phyloP scores from a whole-genome alignment of 2,888 invertebrate species.

The Caenorhabditis sp. region DNA sequence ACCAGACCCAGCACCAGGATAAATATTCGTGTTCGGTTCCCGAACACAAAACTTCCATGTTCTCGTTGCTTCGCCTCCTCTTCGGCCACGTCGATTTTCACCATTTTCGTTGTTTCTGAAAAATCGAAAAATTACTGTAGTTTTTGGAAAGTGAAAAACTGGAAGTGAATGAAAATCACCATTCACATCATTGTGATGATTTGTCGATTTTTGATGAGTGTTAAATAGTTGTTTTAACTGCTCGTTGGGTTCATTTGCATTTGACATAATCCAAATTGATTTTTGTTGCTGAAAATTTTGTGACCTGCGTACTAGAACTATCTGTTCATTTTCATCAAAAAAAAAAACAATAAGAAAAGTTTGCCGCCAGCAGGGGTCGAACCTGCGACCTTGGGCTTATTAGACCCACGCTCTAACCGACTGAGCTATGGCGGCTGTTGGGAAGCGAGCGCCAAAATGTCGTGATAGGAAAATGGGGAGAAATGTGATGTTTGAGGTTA shows the following conservation, averaged over 20 bases:
- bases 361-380: conserved; percentile 70
- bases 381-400: conserved; percentile 70
- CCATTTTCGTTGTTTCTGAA: conserved; percentile 11
- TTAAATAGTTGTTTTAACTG: conserved; percentile 15
- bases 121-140: conserved; percentile 5
- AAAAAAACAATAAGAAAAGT: conserved; percentile 35
- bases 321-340: conserved; percentile 10
- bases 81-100: conserved; percentile 12
- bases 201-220: conserved; percentile 7
- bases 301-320: conserved; percentile 19
- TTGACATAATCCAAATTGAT: conserved; percentile 20
- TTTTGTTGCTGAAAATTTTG: conserved; percentile 10
- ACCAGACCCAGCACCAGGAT: not conserved
- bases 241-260: conserved; percentile 22
- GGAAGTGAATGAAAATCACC: conserved; percentile 10
- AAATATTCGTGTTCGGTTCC: conserved; percentile 26
- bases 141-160: not conserved
- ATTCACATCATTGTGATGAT: conserved; percentile 10
- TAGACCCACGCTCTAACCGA: conserved; percentile 70
- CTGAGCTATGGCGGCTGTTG: conserved; percentile 61
- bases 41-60: conserved; percentile 17
- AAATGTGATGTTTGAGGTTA: not conserved
- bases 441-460: conserved; percentile 1
- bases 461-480: conserved; percentile 9
- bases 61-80: conserved; percentile 4